phyloP scores from a whole-genome alignment of 1,140 invertebrate genomes.

The Nebria ingens region DNA sequence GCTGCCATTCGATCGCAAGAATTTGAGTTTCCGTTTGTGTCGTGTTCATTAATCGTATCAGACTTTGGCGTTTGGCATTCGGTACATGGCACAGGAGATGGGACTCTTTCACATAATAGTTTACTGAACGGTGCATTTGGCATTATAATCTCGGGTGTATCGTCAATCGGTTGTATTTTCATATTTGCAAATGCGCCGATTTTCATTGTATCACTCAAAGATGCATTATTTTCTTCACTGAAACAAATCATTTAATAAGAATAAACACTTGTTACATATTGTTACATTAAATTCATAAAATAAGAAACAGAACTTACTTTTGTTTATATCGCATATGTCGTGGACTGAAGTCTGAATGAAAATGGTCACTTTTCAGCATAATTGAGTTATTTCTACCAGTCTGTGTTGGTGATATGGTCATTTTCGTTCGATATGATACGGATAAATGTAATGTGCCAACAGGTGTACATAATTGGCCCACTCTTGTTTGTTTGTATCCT shows the following conservation, averaged over 20 bases:
- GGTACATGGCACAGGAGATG: constrained; percentile 27
- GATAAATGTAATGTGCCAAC: constrained; percentile 67
- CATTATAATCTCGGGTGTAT: constrained; percentile 42
- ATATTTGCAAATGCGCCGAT: constrained; percentile 59
- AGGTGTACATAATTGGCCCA: constrained; percentile 74
- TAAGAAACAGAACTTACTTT: constrained; percentile 36
- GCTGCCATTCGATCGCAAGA: constrained; percentile 32
- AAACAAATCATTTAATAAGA: constrained; percentile 23
- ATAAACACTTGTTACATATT: constrained; percentile 10
- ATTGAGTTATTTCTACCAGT: constrained; percentile 55
- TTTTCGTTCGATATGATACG: constrained; percentile 76
- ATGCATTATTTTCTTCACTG: constrained; percentile 44
- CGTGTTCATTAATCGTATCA: constrained; percentile 11
- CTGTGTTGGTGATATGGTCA: constrained; percentile 78
- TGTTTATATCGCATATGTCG: constrained; percentile 49
- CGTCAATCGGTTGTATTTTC: constrained; percentile 37
- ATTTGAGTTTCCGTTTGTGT: constrained; percentile 36
- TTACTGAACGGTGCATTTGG: constrained; percentile 59
- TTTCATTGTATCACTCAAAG: constrained; percentile 53
- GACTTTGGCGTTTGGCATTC: constrained; percentile 20
- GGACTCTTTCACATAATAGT: constrained; percentile 36
- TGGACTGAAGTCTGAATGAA: constrained; percentile 64
- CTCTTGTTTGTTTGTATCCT: constrained; percentile 62
- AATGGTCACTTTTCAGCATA: constrained; percentile 86
- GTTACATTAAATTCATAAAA: not conserved